Base-by-base conservation (phyloP, 2,113 vertebrate species). In the Sebastes fasciatus region DNA sequence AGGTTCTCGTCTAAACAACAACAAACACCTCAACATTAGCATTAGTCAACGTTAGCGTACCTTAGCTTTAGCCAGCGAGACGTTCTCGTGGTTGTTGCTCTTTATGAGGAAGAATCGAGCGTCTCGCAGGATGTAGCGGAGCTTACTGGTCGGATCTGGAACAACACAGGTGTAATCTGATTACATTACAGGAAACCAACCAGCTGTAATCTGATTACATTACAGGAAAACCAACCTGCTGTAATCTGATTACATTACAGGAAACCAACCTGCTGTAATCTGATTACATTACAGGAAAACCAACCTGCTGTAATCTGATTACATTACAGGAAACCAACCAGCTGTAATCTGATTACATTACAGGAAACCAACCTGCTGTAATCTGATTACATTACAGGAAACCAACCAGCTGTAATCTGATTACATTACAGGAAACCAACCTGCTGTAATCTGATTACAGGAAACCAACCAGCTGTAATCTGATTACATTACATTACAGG, bases 1-100 rank as follows among this genome's bases (percentile, higher is more conserved):
- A 34, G 34, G 34, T 34, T 34, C 34, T 34, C 3, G 34, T 34
- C 13, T 7, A 49, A 8, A 16, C 1, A 54, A 23, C 34, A 13
- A 5, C 14, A 49, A 17, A 48, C 7, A 7, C 1, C 16, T 34
- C 34, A 34, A 34, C 34, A 34, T 34, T 34, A 34, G 26, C 26
- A 34, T 34, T 34, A 34, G 26, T 3, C 26, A 34, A 12, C n/a
- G 1, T 4, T 1, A 10, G 1, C 73, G 55, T 93, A 99, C 98
- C 97, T 99, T 99, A 40, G 98, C 98, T 96, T 99, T 99, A 74
- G 98, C 98, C 92, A 99, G 96, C 0, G 98, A 99, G 2, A 99
- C 98, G 3, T 99, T 99, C 90, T 99, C 98, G 81, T 99, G 98
- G 92, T 99, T 99, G 95, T 99, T 99, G 96, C 98, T 99, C 94